Evolutionary conservation across 2,888 invertebrate genomes (phyloP).

Genomic region (Hemistola chrysoprasaria): DNA sequence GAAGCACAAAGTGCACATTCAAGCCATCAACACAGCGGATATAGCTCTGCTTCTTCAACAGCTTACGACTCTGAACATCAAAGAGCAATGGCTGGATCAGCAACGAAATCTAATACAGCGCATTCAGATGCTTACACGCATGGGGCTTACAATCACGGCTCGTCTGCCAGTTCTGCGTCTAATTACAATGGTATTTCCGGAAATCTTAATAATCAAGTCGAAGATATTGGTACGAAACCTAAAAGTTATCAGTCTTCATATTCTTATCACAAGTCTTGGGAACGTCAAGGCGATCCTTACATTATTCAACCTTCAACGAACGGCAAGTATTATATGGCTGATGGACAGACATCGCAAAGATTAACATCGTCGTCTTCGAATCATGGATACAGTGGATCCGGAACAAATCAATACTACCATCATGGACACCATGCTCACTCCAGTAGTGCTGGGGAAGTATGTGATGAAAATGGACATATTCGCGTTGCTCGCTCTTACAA

Average conservation of each 20-base stretch:
- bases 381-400: slow-evolving; percentile 34
- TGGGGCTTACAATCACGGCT: slow-evolving; percentile 6
- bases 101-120: not conserved
- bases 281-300: slow-evolving; percentile 75
- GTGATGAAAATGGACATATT: slow-evolving; percentile 54
- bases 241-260: slow-evolving; percentile 76
- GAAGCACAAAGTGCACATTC: slow-evolving; percentile 40
- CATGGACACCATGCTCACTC: slow-evolving; percentile 44
- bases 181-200: slow-evolving; percentile 16
- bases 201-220: slow-evolving; percentile 40
- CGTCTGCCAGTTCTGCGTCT: slow-evolving; percentile 11
- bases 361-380: slow-evolving; percentile 45
- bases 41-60: slow-evolving; percentile 43
- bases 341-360: slow-evolving; percentile 49
- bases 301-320: slow-evolving; percentile 60
- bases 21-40: slow-evolving; percentile 37
- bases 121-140: slow-evolving; percentile 32
- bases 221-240: slow-evolving; percentile 48
- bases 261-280: slow-evolving; percentile 78
- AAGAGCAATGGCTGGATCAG: slow-evolving; percentile 28
- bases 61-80: slow-evolving; percentile 42
- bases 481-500: slow-evolving; percentile 58
- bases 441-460: slow-evolving; percentile 36
- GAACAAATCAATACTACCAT: slow-evolving; percentile 46
- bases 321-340: slow-evolving; percentile 29